Evolutionary conservation across 1,140 invertebrate genomes (phyloP).

Genomic region (Rhizoglyphus robini): DNA sequence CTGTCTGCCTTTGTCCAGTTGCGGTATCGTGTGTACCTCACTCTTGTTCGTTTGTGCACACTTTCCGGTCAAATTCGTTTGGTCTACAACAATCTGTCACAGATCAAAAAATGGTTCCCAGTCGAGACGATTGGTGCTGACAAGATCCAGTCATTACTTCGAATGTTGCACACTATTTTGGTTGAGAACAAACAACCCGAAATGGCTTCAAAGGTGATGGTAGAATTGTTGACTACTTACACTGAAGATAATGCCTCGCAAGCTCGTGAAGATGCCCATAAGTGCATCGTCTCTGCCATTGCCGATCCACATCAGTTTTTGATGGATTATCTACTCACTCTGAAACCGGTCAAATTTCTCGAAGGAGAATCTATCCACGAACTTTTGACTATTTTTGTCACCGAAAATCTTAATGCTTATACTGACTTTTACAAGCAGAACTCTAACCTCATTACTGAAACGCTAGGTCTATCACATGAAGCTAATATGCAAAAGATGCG

Average conservation of each 20-base stretch:
- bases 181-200: constrained; percentile 51
- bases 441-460: constrained; percentile 71
- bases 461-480: constrained; percentile 76
- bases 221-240: constrained; percentile 85
- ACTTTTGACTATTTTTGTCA: constrained; percentile 86
- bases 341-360: constrained; percentile 90
- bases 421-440: constrained; percentile 80
- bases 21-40: constrained; percentile 80
- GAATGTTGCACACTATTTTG: constrained; percentile 74
- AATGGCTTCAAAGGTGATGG: constrained; percentile 80
- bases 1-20: constrained; percentile 65
- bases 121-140: constrained; percentile 66
- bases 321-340: constrained; percentile 73
- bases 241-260: constrained; percentile 91
- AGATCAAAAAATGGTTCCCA: constrained; percentile 65
- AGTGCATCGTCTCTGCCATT: constrained; percentile 81
- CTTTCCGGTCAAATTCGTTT: constrained; percentile 66
- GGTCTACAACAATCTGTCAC: constrained; percentile 40
- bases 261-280: constrained; percentile 86
- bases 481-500: constrained; percentile 94
- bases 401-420: constrained; percentile 78
- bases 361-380: constrained; percentile 90
- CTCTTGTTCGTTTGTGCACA: constrained; percentile 70
- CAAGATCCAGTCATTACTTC: constrained; percentile 80
- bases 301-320: constrained; percentile 89